Evolutionary conservation across 2,797 vertebrate genomes (phyloP), one percentile per base, ranked within the genome.

Genomic region (Chrosomus eos): DNA sequence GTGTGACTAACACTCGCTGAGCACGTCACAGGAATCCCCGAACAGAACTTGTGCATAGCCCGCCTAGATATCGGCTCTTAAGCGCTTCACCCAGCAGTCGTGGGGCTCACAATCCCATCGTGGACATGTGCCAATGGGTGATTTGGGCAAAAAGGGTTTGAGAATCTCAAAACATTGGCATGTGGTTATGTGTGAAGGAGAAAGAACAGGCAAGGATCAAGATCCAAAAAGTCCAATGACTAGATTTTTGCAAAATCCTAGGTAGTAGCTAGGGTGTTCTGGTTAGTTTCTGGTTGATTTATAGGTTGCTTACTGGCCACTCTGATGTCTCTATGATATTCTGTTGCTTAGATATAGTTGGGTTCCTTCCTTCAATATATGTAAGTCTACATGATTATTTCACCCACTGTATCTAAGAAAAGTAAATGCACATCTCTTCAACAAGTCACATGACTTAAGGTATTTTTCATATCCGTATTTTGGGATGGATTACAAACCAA

Each of bases 21-120:
- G 58, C 74, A 78, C 36, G 23, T 79, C 58, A 83, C n/a, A 19
- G 85, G 86, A 88, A 86, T 89, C 77, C 85, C 87, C 83, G 28
- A 75, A 68, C 31, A 79, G 31, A 78, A 78, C 31, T 53, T 73
- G 40, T 53, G 38, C 14, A 8, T 21, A 72, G 81, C 53, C 67
- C 77, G n/a, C 78, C 85, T 87, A 81, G 53, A 73, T 36, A 40
- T 82, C 13, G 23, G 26, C 70, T 72, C 40, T 68, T 43, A 80
- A 66, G 31, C 5, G n/a, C 19, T 75, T 67, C 33, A 84, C 77
- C 38, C 23, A 64, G 60, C 40, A 62, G 48, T 55, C 31, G 13
- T 33, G 60, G 36, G 60, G 21, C 21, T 81, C 14, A 58, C 28
- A 51, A 31, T 60, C 48, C 40, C 19, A 5, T 23, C 14, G 6